Conservation (phyloP, 2,888 invertebrate genomes). For the Nephrotoma flavescens region DNA sequence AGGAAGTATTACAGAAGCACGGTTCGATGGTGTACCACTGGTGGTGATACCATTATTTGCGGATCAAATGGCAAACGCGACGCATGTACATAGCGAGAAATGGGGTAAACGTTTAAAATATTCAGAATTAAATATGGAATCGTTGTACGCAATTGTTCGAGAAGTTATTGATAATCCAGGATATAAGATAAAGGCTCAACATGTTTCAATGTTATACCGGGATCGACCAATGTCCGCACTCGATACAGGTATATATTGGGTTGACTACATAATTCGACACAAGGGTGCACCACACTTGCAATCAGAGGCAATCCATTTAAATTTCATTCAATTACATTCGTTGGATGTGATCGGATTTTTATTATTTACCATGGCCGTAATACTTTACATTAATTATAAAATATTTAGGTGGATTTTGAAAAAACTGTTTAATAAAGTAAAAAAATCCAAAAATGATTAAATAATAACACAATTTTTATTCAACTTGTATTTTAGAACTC, state of each 20-base stretch:
- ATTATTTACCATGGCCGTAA: constrained; percentile 15
- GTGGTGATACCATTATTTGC: neutral
- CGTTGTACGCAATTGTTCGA: neutral
- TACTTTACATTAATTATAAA: neutral
- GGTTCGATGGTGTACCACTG: neutral
- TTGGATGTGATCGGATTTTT: neutral
- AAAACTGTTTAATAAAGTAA: neutral
- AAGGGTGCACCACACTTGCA: neutral
- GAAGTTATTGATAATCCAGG: neutral
- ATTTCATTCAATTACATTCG: neutral
- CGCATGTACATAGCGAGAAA: neutral
- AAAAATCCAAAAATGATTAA: neutral
- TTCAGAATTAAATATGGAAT: neutral
- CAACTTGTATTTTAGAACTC: no score
- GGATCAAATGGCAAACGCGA: neutral
- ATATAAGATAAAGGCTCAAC: neutral
- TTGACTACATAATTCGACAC: neutral
- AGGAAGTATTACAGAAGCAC: neutral
- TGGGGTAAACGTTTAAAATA: neutral
- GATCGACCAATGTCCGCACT: neutral
- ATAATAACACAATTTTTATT: no score
- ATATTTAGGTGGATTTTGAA: neutral
- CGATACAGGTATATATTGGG: neutral
- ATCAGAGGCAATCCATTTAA: neutral
- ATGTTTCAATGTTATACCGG: neutral